Evolutionary conservation across 2,113 vertebrate species (phyloP), one percentile per base, ranked within the genome.

Genomic region (Axis porcinus): DNA sequence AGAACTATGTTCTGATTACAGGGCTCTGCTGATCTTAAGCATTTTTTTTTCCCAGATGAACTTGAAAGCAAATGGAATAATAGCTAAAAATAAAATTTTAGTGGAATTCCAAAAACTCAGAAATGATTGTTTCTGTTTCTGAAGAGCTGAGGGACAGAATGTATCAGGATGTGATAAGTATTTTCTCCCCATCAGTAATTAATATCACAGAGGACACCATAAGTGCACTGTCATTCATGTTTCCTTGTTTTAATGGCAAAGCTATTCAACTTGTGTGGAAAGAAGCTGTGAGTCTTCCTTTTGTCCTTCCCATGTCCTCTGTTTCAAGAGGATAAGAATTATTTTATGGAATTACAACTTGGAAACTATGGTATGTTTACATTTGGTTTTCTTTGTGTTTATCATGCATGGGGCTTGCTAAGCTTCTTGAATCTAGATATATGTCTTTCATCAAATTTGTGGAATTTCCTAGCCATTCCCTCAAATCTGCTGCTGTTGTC

Each of bases 191-290:
- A 27, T 3, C 28, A 14, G 28, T 5, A 3, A 3, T 0, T 27
- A 3, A 9, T 12, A 4, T 14, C 52, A 33, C 19, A 7, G 47
- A 23, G 21, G 58, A 15, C 9, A 7, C 27, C 2, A 0, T 21
- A 43, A 45, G 16, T 3, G 47, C 13, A 7, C 19, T 43, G 16
- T 1, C 28, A 7, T 7, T 45, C 62, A 13, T 3, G 13, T 25
- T 21, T 57, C 28, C 6, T 57, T 47, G 25, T 47, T 74, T 33
- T 27, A 57, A 10, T 28, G 36, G 47, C 47, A 14, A 30, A 50
- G 3, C 52, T 47, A 5, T 19, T 12, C 67, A 15, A 17, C 57
- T 54, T 19, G 19, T 4, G 27, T 17, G 13, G 84, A 52, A 45
- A 79, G 70, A 43, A 81, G 57, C 57, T 23, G 14, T 55, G 17